Evolutionary conservation across 1,140 invertebrate genomes (phyloP), one percentile per base, ranked within the genome.

Genomic region (Drosophila oshimai): DNA sequence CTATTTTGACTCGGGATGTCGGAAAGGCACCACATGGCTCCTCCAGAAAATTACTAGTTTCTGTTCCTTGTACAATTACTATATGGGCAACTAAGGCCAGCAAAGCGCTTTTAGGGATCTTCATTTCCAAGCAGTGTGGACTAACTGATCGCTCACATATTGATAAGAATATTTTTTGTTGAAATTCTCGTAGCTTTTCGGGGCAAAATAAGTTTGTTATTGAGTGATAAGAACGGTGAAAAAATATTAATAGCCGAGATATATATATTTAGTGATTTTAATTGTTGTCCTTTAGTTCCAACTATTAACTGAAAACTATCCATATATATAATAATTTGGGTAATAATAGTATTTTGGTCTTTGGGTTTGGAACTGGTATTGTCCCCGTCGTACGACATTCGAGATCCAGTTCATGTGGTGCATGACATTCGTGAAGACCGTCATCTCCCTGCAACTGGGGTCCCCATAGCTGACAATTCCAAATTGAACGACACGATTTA

Each of bases 391-490:
- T 5, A 54, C 9, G 9, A n/a, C 17, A n/a, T 9, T 2, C 2
- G 2, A 2, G 6, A 54, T 49, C 42, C 42, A 54, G 0, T 13
- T 5, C 2, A 55, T 55, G 7, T 33, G 20, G 10, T 51, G 26
- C n/a, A 24, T 13, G 4, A 53, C 54, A 15, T 58, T 58, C n/a
- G 54, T 58, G 0, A 53, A 53, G 2, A 58, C 54, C 1, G 15
- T 15, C 3, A 6, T 1, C 0, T 2, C 1, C 2, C 12, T 6
- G 6, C 46, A 58, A 1, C 20, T 1, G 0, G 0, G 0, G 0
- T 5, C 9, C 7, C 47, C 54, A 10, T 58, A 58, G 6, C 54
- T 58, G 20, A 58, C 47, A 0, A 58, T n/a, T 3, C 46, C 54
- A 5, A 58, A 3, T 17, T 58, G 54, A 28, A 54, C 0, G 1